Base-by-base conservation (phyloP, 2,797 vertebrate genomes). In the Kryptolebias ocellatus region DNA sequence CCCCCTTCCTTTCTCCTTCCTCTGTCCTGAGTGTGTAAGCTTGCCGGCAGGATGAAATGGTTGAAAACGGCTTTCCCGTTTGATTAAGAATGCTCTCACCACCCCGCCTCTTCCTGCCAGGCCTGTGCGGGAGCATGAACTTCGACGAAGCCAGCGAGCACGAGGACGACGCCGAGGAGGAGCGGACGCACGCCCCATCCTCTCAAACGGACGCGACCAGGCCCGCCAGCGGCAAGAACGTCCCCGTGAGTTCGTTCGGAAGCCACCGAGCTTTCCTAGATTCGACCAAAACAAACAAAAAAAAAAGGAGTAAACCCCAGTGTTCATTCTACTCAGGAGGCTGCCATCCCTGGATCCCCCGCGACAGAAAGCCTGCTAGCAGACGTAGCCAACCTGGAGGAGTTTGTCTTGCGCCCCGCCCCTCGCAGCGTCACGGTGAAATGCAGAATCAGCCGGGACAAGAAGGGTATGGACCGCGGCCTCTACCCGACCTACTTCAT, bases 401-500 rank as follows among this genome's bases (percentile, higher is more conserved):
- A 97, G 83, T 99, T 99, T 67, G 96, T 93, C 0, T 70, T 96
- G 64, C 92, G 90, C 0, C 96, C 98, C 0, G 98, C 98, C 0
- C 95, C 96, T 0, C 95, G 95, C 0, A 95, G 96, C 0, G 4
- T 94, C 75, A 95, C 95, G 0, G 88, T 99, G 0, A 97, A 95
- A 83, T 99, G 97, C 64, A 94, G 96, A 39, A 96, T 99, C 84
- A 96, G 94, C 4, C 94, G 98, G 47, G 96, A 99, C 86, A 99
- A 98, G 83, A 99, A 97, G 77, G 97, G 98, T 29, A 96, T 99
- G 96, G 98, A 98, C 84, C 93, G 97, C 0, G 96, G 96, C 27
- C 93, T 99, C 50, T 99, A 97, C 78, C 98, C 98, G 37, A 98
- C 96, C 1, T 99, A 99, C 79, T 99, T 95, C 81, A 98, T 99